A percentile compares a stretch with the other conserved stretches of the same genome.
Conservation (phyloP, 2,113 vertebrate species). For the Myiozetetes cayanensis region DNA sequence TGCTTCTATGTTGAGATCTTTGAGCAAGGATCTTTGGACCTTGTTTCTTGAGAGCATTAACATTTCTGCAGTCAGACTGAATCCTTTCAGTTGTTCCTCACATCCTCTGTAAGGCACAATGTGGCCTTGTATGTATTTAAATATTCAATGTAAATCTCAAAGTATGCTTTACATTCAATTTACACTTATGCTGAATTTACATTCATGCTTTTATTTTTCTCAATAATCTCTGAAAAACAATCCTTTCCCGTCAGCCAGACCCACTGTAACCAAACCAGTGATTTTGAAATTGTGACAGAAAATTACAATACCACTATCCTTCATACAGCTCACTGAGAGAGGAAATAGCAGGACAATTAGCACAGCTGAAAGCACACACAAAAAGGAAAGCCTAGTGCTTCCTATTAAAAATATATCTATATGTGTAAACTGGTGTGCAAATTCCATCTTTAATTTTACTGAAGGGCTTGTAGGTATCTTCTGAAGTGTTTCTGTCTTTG, state of each 20-base stretch:
- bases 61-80: not conserved
- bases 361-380: not conserved
- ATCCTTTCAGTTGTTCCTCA: not conserved
- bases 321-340: not conserved
- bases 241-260: not conserved
- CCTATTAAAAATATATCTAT: not conserved
- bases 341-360: not conserved
- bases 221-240: not conserved
- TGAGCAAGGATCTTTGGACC: not conserved
- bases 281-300: not conserved
- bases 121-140: not conserved
- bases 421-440: not conserved
- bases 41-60: not conserved
- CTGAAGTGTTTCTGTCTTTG: not conserved
- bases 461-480: not conserved
- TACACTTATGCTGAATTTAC: not conserved
- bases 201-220: not conserved
- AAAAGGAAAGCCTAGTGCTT: not conserved
- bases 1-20: not conserved
- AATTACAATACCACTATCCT: not conserved
- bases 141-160: not conserved
- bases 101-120: not conserved
- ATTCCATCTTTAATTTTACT: not conserved
- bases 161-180: not conserved
- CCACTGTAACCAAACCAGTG: not conserved